Base-by-base conservation (phyloP, 2,888 invertebrate species). In the Xanthorhoe spadicearia region DNA sequence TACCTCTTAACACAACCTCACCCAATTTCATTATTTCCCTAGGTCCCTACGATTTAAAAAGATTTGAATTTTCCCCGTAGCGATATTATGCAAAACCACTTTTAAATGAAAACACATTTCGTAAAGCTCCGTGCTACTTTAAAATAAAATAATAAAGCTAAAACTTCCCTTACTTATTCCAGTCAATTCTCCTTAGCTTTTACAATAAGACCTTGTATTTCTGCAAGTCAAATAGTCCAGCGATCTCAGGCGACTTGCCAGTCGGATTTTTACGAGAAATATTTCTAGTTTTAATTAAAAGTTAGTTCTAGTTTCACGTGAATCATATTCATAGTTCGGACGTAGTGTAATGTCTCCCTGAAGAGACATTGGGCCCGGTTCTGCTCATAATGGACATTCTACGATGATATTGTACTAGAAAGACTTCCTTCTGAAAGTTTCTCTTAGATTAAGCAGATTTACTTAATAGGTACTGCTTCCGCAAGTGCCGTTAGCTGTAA, bases 271-370 rank as follows among this genome's bases (percentile, higher is more conserved):
- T 82, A 76, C 76, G 66, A 69, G 77, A 78, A 80, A 79, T 81
- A 80, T 80, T 78, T 78, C 80, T 80, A 84, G 82, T 85, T 89
- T 88, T 89, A 89, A 90, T 89, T 88, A 88, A 87, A 90, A 86
- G 78, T 84, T 84, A 80, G 78, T 77, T 77, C 78, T 60, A 73
- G 74, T 80, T 76, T 77, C 77, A 75, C 74, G 82, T 83, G 84
- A 84, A 86, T 86, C 84, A 87, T 87, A 84, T 83, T 82, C 85
- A 82, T 76, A 73, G 80, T 76, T 75, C 75, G 68, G 75, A 74
- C 72, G 77, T 77, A 77, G 74, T 73, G 70, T 80, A 83, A 87
- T 80, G 82, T 72, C 72, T 80, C 89, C 87, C 87, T 70, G 73
- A 80, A 81, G 89, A 74, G 79, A 77, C 83, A 84, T 89, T 83